Evolutionary conservation across 2,113 vertebrate species (phyloP).

Genomic region (Oryzias woworae): DNA sequence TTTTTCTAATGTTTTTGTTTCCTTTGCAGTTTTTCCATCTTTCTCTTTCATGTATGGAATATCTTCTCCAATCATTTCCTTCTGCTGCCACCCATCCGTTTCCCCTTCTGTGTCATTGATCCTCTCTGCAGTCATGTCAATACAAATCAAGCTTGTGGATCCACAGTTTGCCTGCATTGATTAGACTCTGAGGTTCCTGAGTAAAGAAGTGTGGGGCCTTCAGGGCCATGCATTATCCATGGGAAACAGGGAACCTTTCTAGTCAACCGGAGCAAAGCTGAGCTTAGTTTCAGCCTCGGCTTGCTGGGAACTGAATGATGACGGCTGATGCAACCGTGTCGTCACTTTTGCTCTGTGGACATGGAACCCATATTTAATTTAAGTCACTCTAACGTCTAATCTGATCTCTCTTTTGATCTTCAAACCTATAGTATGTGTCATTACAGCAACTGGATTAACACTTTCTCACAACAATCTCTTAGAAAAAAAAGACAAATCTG

Average conservation of each 20-base stretch:
- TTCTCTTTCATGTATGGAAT: background rate
- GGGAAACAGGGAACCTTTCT: conserved; percentile 39
- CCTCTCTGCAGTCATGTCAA: conserved; percentile 35
- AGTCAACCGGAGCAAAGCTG: conserved; percentile 12
- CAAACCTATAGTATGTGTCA: conserved; percentile 28
- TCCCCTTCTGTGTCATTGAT: conserved; percentile 46
- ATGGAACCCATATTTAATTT: conserved; percentile 58
- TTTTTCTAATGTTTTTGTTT: background rate
- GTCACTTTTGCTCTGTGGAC: conserved; percentile 51
- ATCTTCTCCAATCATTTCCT: conserved; percentile 6
- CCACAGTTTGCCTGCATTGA: conserved; percentile 35
- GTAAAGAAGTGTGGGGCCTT: background rate
- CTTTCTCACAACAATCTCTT: conserved; percentile 1
- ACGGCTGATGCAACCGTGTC: conserved; percentile 52
- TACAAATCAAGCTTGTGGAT: conserved; percentile 52
- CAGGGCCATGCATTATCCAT: conserved; percentile 30
- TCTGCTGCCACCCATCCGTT: conserved; percentile 1
- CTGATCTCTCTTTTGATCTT: conserved; percentile 38
- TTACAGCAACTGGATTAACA: conserved; percentile 23
- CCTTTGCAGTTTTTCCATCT: background rate
- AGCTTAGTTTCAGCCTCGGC: conserved; percentile 24
- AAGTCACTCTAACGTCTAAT: conserved; percentile 47
- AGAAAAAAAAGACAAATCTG: background rate
- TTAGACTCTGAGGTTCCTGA: conserved; percentile 31
- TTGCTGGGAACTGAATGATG: conserved; percentile 41